Conservation (phyloP, 2,888 invertebrate species). For the Disparrhopalites patrizii region DNA sequence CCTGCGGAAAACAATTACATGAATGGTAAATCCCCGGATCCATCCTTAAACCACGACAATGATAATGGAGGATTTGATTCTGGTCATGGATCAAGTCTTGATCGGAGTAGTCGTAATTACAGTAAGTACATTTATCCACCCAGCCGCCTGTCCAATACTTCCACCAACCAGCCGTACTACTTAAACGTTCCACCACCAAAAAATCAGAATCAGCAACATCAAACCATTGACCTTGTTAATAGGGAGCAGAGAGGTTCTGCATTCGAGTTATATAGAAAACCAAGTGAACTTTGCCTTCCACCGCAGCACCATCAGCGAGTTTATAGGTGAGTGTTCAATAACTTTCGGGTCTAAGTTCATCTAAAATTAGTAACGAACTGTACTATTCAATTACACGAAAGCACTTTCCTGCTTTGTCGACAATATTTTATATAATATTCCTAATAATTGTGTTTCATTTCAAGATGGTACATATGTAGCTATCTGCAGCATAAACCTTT, state of each 20-base stretch:
- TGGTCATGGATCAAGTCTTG: slow-evolving; percentile 56
- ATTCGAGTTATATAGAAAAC: slow-evolving; percentile 90
- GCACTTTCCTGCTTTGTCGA: too few species aligned
- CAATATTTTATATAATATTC: too few species aligned
- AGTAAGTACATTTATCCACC: slow-evolving; percentile 35
- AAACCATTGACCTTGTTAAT: slow-evolving; percentile 52
- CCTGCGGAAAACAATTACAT: slow-evolving; percentile 22
- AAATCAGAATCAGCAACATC: slow-evolving; percentile 51
- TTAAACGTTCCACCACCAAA: slow-evolving; percentile 32
- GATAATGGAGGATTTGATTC: slow-evolving; percentile 52
- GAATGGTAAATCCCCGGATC: slow-evolving; percentile 29
- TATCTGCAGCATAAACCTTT: too few species aligned
- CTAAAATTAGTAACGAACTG: too few species aligned
- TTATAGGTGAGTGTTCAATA: slow-evolving; percentile 8
- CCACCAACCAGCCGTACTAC: slow-evolving; percentile 25
- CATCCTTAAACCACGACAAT: slow-evolving; percentile 47
- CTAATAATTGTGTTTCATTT: too few species aligned
- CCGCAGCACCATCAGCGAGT: slow-evolving; percentile 49
- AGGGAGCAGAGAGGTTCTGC: slow-evolving; percentile 90
- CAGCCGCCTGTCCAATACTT: slow-evolving; percentile 17
- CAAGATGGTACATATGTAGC: too few species aligned
- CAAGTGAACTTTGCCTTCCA: slow-evolving; percentile 55
- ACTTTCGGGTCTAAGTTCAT: too few species aligned
- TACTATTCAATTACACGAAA: too few species aligned
- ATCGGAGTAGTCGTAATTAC: slow-evolving; percentile 52